Conservation (phyloP, 1,140 invertebrate species). For the Drosophila nannoptera region DNA sequence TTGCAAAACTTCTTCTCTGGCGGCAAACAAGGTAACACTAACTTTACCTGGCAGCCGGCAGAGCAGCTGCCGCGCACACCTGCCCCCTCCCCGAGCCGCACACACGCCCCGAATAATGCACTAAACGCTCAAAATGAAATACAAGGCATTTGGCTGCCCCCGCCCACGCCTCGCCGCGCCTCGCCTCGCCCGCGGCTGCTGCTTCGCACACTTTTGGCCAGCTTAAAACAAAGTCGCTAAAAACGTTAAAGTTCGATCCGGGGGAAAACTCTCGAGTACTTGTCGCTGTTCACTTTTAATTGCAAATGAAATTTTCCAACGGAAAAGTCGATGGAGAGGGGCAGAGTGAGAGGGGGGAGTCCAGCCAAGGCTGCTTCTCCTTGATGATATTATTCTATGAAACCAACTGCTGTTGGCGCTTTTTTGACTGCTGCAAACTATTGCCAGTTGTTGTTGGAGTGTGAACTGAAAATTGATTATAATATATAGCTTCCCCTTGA, state of each 20-base stretch:
- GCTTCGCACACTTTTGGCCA: conserved; percentile 4
- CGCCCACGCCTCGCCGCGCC: not conserved
- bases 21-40: conserved; percentile 69
- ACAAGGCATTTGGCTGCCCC: conserved; percentile 33
- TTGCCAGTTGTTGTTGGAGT: no score
- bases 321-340: not conserved
- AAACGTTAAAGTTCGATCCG: conserved; percentile 44
- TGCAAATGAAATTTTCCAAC: not conserved
- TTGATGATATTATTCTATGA: no score
- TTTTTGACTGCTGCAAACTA: no score
- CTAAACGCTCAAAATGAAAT: conserved; percentile 52
- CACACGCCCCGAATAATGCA: conserved; percentile 57
- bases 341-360: no score
- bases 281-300: conserved; percentile 7
- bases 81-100: not conserved
- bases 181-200: no score
- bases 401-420: no score
- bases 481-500: no score
- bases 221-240: conserved; percentile 45
- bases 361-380: no score
- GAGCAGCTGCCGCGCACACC: conserved; percentile 13
- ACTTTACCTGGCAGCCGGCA: conserved; percentile 61
- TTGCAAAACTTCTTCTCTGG: conserved; percentile 62
- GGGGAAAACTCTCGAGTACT: not conserved
- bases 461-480: no score